phyloP scores from a whole-genome alignment of 2,113 vertebrate genomes.

The Oryzias curvinotus region DNA sequence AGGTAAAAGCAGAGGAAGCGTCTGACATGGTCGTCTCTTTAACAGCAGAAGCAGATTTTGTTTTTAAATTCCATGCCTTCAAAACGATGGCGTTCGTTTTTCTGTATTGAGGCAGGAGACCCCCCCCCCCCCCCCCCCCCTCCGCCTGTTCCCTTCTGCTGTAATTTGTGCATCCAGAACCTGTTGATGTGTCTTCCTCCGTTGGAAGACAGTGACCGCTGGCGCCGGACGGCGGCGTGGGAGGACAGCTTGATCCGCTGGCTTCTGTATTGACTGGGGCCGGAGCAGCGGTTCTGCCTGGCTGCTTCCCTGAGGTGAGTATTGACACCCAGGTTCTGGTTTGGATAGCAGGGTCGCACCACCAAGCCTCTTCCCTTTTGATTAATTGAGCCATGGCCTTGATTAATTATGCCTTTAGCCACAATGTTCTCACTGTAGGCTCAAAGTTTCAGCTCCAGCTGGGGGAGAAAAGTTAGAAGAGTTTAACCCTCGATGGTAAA shows the following conservation, averaged over 20 bases:
- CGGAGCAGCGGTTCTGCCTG: constrained; percentile 67
- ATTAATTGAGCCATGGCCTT: constrained; percentile 72
- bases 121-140: too few relatives aligned
- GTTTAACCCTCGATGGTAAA: too few relatives aligned
- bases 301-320: constrained; percentile 68
- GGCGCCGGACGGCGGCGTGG: constrained; percentile 50
- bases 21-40: constrained; percentile 10
- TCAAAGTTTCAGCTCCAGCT: constrained; percentile 47
- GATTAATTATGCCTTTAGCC: constrained; percentile 72
- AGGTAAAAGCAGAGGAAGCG: neutral
- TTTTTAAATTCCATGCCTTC: neutral
- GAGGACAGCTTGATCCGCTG: constrained; percentile 67
- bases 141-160: too few relatives aligned
- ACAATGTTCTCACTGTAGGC: constrained; percentile 36
- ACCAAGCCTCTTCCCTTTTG: constrained; percentile 64
- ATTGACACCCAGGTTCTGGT: constrained; percentile 73
- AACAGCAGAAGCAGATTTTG: neutral
- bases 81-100: too few relatives aligned
- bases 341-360: constrained; percentile 63
- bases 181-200: constrained; percentile 20
- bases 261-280: constrained; percentile 71
- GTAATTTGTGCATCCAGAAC: neutral
- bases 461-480: constrained; percentile 7
- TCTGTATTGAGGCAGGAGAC: neutral
- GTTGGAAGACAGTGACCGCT: constrained; percentile 32